phyloP scores from a whole-genome alignment of 2,113 vertebrate species.

The Neogobius melanostomus region DNA sequence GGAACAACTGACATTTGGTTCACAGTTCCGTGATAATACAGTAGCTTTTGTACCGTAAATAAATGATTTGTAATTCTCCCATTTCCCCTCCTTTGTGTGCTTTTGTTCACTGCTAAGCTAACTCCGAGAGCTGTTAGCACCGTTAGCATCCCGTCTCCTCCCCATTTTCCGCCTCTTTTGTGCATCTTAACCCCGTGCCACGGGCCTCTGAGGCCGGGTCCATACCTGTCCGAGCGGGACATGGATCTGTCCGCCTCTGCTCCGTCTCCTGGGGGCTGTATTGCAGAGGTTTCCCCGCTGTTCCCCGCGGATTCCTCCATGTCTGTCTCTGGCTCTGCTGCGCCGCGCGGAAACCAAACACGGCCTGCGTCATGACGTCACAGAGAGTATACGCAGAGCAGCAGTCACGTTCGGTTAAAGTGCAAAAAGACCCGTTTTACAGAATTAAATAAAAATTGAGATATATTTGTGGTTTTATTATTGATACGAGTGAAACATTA shows the following conservation, averaged over 20 bases:
- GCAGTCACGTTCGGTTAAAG: neutral
- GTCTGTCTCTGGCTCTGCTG: neutral
- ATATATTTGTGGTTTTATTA: no score
- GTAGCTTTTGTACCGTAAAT: neutral
- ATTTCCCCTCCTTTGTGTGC: neutral
- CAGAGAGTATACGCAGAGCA: no score
- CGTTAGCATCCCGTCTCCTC: neutral
- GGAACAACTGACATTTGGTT: neutral
- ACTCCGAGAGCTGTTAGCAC: slow-evolving; percentile 23
- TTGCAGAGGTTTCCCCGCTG: slow-evolving; percentile 20
- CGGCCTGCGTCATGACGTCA: slow-evolving; percentile 52
- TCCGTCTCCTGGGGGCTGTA: slow-evolving; percentile 38
- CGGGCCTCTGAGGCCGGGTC: neutral
- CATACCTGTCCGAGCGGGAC: slow-evolving; percentile 71
- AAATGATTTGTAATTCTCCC: neutral
- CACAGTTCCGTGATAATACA: neutral
- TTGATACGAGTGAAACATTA: no score
- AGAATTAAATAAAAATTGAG: no score
- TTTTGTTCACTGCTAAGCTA: slow-evolving; percentile 16
- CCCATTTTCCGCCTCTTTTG: neutral
- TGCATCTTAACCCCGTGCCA: rapidly evolving
- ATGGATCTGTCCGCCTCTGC: slow-evolving; percentile 49
- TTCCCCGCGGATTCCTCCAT: slow-evolving; percentile 46
- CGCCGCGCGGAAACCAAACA: slow-evolving; percentile 61
- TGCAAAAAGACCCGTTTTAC: no score